Base-by-base conservation (phyloP, 2,888 invertebrate species). In the Heliconius ismenius region DNA sequence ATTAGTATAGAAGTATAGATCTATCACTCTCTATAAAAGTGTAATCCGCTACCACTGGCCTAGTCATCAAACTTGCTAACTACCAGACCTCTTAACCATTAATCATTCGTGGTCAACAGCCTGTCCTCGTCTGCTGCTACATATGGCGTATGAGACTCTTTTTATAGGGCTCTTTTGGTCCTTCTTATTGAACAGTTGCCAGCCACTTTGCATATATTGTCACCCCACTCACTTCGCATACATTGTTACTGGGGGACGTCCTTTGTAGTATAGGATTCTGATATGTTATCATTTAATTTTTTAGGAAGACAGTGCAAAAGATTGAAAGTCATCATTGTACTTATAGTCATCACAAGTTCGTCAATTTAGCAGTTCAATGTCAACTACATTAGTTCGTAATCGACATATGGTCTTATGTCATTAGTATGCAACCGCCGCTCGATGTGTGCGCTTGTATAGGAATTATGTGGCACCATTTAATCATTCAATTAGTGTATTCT, bases 381-480 rank as follows among this genome's bases (percentile, higher is more conserved):
- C 65, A 60, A 15, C 32, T 39, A 43, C 32, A 24, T 49, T 72
- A 72, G 26, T 54, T 64, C 32, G 28, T 70, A 63, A 60, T 65
- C 65, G 76, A 21, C 36, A 26, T 72, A 65, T 76, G 72, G 72
- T 73, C 39, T 72, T 26, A 39, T 36, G 58, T 64, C 54, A 76
- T 76, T 76, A 72, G 60, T 73, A 72, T 72, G 76, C 76, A 36
- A 63, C 67, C 21, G 36, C 58, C 36, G 39, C 72, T 18, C 13
- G 24, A 21, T 24, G 10, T 7, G 21, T 54, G 3, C 15, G 3
- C 54, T n/a, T 67, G 70, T 54, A 58, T 60, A 26, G 65, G 62
- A 73, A 60, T 75, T 63, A 63, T 68, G 67, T 67, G 36, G 74
- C 60, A 60, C 75, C 54, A 58, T 73, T 75, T 28, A 67, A 78